phyloP scores from a whole-genome alignment of 2,888 invertebrate species.

The Iphiclides podalirius region DNA sequence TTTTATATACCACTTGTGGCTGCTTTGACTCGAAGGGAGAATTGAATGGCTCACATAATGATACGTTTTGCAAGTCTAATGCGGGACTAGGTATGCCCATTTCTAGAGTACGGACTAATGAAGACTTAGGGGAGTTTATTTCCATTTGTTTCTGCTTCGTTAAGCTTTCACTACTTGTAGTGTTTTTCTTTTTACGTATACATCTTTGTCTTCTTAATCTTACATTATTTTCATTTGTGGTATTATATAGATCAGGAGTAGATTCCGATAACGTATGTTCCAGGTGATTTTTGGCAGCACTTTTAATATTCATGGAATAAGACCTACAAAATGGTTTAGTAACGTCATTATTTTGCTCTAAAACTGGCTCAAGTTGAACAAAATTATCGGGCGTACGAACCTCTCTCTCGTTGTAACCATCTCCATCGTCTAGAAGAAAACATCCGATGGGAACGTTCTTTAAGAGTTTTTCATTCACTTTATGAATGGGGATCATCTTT shows the following conservation, averaged over 20 bases:
- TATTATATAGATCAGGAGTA: conserved; percentile 59
- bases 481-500: conserved; percentile 52
- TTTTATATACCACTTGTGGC: conserved; percentile 28
- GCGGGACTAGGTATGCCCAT: conserved; percentile 70
- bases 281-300: conserved; percentile 44
- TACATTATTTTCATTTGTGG: conserved; percentile 49
- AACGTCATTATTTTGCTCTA: conserved; percentile 30
- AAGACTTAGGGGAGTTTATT: conserved; percentile 48
- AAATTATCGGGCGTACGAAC: conserved; percentile 66
- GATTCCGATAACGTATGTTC: conserved; percentile 54
- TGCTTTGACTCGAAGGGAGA: conserved; percentile 38
- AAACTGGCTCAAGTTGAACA: conserved; percentile 38
- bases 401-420: conserved; percentile 74
- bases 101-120: conserved; percentile 60
- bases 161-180: conserved; percentile 62
- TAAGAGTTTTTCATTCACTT: conserved; percentile 58
- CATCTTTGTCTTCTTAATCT: conserved; percentile 79
- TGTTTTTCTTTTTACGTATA: conserved; percentile 76
- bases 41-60: conserved; percentile 54
- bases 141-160: conserved; percentile 46
- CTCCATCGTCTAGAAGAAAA: conserved; percentile 69
- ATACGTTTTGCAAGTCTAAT: conserved; percentile 55
- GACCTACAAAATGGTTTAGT: conserved; percentile 50
- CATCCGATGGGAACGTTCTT: conserved; percentile 71
- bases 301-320: conserved; percentile 55